phyloP scores from a whole-genome alignment of 2,797 vertebrate species.

The Xiphorhynchus erythropygius region DNA sequence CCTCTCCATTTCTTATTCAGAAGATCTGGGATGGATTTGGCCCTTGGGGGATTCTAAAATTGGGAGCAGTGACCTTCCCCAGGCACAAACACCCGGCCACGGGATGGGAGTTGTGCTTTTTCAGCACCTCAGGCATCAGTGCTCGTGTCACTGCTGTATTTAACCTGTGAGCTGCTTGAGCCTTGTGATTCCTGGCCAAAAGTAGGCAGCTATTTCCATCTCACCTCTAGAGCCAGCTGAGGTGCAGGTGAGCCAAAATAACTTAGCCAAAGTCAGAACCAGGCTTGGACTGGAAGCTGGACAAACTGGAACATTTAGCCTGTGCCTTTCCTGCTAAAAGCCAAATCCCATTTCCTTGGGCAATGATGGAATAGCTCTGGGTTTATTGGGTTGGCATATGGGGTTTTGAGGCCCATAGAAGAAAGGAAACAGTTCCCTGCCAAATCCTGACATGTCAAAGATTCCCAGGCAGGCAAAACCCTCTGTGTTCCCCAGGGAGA shows the following conservation, averaged over 20 bases:
- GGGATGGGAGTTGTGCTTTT: neutral
- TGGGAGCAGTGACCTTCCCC: neutral
- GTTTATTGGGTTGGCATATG: neutral
- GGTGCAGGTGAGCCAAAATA: constrained; percentile 25
- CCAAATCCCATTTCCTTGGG: neutral
- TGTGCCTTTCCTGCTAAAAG: neutral
- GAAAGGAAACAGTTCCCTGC: neutral
- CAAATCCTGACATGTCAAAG: neutral
- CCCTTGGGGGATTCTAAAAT: neutral
- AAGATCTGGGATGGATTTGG: neutral
- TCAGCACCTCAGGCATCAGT: neutral
- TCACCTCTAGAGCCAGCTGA: neutral
- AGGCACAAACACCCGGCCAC: neutral
- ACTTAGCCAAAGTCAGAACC: neutral
- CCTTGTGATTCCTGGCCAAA: neutral
- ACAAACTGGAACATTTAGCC: neutral
- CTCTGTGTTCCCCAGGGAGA: accelerated
- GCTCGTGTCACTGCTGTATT: neutral
- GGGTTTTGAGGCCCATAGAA: neutral
- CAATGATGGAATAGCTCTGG: neutral
- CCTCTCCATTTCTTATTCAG: neutral
- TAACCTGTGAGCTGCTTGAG: neutral
- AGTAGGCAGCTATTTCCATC: neutral
- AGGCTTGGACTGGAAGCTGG: neutral
- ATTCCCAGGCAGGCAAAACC: neutral